These are phyloP conservation scores for Montifringilla adamsi DNA, from an alignment of 2,113 vertebrate species.

Conservation along the genomic window DNA sequence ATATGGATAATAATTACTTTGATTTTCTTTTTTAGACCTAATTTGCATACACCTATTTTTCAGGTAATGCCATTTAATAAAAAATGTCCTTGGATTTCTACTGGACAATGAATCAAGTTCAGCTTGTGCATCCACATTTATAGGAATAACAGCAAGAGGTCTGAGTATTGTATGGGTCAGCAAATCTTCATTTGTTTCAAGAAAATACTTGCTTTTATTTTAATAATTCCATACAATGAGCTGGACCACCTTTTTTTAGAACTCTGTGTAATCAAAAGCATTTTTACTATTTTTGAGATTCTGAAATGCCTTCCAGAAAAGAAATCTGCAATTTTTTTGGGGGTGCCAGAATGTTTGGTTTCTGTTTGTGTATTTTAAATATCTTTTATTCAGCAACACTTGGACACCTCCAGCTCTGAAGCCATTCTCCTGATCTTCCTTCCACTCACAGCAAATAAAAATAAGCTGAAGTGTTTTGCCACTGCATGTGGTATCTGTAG, in stretches of 20 bases:
- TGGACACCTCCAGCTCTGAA: not conserved
- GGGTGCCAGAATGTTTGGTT: not conserved
- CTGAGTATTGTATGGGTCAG: not conserved
- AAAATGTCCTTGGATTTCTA: not conserved
- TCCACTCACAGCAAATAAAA: not conserved
- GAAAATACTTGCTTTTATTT: not conserved
- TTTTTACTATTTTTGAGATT: not conserved
- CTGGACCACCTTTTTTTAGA: not conserved
- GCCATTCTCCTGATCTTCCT: not conserved
- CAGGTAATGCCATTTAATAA: not conserved
- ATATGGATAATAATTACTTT: not conserved
- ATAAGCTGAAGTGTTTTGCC: not conserved
- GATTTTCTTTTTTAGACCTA: not conserved
- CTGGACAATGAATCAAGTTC: not conserved
- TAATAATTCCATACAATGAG: not conserved
- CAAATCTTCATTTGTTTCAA: not conserved
- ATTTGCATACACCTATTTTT: rapidly evolving
- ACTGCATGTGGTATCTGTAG: not conserved
- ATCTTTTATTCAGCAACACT: not conserved
- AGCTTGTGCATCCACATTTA: not conserved
- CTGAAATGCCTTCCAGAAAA: not conserved
- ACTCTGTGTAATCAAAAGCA: not conserved
- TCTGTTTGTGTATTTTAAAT: not conserved
- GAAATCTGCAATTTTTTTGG: not conserved
- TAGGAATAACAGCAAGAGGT: not conserved